Conservation (phyloP, 2,888 invertebrate genomes). For the Polyommatus iphigenia region DNA sequence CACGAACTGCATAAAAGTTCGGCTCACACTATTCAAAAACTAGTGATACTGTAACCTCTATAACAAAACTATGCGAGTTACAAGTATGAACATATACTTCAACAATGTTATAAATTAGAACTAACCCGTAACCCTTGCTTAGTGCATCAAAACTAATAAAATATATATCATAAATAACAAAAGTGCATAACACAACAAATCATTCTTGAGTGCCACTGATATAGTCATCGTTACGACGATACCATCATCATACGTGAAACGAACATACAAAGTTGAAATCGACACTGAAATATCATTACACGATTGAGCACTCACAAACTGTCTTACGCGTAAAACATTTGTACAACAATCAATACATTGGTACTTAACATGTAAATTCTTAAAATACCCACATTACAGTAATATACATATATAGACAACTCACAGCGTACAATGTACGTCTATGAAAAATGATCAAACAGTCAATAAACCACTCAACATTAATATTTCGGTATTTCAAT, state of each 20-base stretch:
- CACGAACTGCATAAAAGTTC: slow-evolving; percentile 46
- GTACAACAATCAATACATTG: slow-evolving; percentile 22
- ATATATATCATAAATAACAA: slow-evolving; percentile 60
- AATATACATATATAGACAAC: slow-evolving; percentile 15
- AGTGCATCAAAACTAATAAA: slow-evolving; percentile 61
- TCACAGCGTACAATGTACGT: slow-evolving; percentile 33
- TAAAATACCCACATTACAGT: slow-evolving; percentile 35
- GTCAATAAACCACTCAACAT: slow-evolving; percentile 33
- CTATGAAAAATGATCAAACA: slow-evolving; percentile 33
- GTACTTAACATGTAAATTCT: slow-evolving; percentile 33
- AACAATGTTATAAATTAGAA: slow-evolving; percentile 56
- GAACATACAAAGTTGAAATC: slow-evolving; percentile 42
- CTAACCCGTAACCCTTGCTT: slow-evolving; percentile 70
- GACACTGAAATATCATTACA: slow-evolving; percentile 19
- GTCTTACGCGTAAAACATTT: slow-evolving; percentile 20
- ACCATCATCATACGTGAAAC: not conserved
- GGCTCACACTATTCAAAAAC: slow-evolving; percentile 44
- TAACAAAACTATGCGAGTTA: slow-evolving; percentile 76
- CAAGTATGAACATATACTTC: slow-evolving; percentile 72
- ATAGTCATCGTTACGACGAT: not conserved
- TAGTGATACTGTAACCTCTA: slow-evolving; percentile 55
- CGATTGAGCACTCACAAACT: slow-evolving; percentile 27
- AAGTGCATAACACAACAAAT: slow-evolving; percentile 69
- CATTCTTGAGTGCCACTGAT: slow-evolving; percentile 67
- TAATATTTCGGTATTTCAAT: slow-evolving; percentile 30